These are phyloP conservation scores for Criorhina ranunculi DNA, from an alignment of 2,888 invertebrate species.

Conservation along the genomic window DNA sequence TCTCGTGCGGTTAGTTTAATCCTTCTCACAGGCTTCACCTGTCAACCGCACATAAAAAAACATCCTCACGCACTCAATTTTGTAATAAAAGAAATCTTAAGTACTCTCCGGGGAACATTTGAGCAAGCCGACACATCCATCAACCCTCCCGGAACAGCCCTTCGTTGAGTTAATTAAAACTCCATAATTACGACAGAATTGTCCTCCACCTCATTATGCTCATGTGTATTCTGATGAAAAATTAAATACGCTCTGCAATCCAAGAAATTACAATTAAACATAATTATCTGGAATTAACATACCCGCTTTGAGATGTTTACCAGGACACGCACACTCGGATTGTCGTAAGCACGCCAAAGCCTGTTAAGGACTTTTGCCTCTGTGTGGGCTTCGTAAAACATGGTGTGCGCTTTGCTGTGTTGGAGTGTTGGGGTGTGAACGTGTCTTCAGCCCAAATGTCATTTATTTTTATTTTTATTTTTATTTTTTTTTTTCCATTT, in stretches of 20 bases:
- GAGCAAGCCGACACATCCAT: slow-evolving; percentile 22
- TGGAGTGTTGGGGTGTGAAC: slow-evolving; percentile 23
- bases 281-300: slow-evolving; percentile 72
- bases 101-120: slow-evolving; percentile 36
- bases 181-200: slow-evolving; percentile 64
- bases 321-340: slow-evolving; percentile 46
- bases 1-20: background rate
- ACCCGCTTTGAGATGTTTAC: slow-evolving; percentile 55
- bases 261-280: slow-evolving; percentile 74
- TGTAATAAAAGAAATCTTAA: slow-evolving; percentile 11
- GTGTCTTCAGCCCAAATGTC: slow-evolving; percentile 48
- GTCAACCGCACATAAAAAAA: background rate
- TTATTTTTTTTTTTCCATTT: slow-evolving; percentile 23
- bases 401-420: background rate
- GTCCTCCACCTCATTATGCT: slow-evolving; percentile 58
- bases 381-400: slow-evolving; percentile 28
- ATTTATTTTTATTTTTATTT: no score
- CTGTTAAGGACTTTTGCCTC: slow-evolving; percentile 41
- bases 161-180: slow-evolving; percentile 65
- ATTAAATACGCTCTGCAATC: slow-evolving; percentile 65
- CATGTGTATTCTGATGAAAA: slow-evolving; percentile 61
- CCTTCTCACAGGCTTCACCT: background rate
- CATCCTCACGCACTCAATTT: background rate
- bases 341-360: slow-evolving; percentile 31
- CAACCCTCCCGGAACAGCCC: slow-evolving; percentile 10